These are phyloP conservation scores for Xanthorhoe spadicearia DNA, from an alignment of 2,888 invertebrate genomes.

Conservation along the genomic window DNA sequence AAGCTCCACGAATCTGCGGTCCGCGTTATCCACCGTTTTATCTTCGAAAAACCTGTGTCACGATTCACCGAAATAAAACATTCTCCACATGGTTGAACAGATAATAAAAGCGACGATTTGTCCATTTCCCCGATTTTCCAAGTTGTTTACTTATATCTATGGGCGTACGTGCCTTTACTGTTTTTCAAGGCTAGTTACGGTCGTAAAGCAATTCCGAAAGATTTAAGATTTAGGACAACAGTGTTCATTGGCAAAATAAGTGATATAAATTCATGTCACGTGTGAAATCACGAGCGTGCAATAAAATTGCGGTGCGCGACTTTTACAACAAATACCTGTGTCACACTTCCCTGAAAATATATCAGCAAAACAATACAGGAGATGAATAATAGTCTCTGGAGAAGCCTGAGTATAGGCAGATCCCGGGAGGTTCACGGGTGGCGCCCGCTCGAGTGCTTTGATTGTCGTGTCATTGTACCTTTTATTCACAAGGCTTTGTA, in stretches of 20 bases:
- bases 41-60: constrained; percentile 41
- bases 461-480: constrained; percentile 36
- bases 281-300: constrained; percentile 42
- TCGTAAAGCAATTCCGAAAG: constrained; percentile 28
- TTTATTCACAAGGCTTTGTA: constrained; percentile 10
- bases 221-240: constrained; percentile 30
- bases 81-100: constrained; percentile 40
- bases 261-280: constrained; percentile 39
- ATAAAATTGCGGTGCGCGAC: constrained; percentile 40
- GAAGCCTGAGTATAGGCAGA: constrained; percentile 27
- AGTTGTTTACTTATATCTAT: constrained; percentile 38
- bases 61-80: constrained; percentile 44
- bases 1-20: constrained; percentile 39
- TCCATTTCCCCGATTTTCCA: constrained; percentile 38
- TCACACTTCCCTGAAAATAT: constrained; percentile 42
- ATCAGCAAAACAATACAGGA: constrained; percentile 45
- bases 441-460: constrained; percentile 28
- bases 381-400: constrained; percentile 42
- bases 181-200: constrained; percentile 34
- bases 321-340: constrained; percentile 45
- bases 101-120: constrained; percentile 44
- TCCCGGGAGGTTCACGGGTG: constrained; percentile 22
- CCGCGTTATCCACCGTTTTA: constrained; percentile 37
- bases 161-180: constrained; percentile 28
- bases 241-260: constrained; percentile 25